These are phyloP conservation scores for Rafetus swinhoei DNA, from an alignment of 2,113 vertebrate species.

Conservation along the genomic window DNA sequence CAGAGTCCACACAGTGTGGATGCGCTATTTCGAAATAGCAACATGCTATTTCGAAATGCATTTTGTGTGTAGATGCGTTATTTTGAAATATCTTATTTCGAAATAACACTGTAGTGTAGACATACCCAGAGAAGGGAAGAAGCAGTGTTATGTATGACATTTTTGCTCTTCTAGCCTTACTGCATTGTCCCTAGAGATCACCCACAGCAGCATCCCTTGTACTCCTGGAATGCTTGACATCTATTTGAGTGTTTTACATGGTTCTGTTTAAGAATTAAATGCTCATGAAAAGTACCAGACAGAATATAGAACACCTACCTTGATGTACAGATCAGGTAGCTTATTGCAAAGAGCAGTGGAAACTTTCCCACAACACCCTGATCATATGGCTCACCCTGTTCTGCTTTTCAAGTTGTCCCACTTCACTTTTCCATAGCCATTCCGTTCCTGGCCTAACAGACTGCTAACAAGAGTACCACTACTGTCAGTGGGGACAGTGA, in stretches of 20 bases:
- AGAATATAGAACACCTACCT: neutral
- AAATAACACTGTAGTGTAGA: no score
- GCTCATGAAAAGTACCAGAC: neutral
- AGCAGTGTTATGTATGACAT: neutral
- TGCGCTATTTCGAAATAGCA: no score
- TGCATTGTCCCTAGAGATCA: neutral
- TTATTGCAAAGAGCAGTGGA: neutral
- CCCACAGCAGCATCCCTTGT: neutral
- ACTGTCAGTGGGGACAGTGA: neutral
- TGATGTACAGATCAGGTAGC: neutral
- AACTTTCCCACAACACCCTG: neutral
- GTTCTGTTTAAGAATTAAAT: neutral
- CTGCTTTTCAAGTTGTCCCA: neutral
- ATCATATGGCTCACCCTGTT: neutral
- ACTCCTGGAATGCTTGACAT: neutral
- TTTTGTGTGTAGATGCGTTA: no score
- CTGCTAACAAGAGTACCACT: neutral
- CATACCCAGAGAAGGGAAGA: neutral
- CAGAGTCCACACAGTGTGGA: no score
- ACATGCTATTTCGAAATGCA: no score
- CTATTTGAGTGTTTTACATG: rapidly evolving
- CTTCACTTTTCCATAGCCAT: neutral
- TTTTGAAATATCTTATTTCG: no score
- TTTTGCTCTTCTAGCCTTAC: neutral
- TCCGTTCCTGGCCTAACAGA: neutral